phyloP scores from a whole-genome alignment of 1,140 invertebrate genomes.

The Leptopilina boulardi region DNA sequence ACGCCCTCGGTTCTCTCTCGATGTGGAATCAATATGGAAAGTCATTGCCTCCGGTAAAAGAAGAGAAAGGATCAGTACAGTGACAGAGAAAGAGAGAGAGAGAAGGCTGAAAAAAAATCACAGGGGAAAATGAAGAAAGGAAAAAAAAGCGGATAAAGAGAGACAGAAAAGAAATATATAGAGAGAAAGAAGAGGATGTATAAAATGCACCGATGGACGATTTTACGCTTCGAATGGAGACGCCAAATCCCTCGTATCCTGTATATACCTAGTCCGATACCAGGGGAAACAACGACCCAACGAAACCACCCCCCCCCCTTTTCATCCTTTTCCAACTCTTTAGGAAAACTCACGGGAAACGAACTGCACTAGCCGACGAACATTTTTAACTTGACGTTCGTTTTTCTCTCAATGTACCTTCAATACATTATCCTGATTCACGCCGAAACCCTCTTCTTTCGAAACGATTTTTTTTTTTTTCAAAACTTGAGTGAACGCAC shows the following conservation, averaged over 20 bases:
- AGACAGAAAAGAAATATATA: neutral
- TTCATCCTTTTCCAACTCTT: neutral
- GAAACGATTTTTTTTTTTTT: no score
- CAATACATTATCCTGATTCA: conserved; percentile 58
- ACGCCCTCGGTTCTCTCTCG: conserved; percentile 19
- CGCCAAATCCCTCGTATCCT: conserved; percentile 47
- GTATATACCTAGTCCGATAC: conserved; percentile 37
- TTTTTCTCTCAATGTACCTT: conserved; percentile 59
- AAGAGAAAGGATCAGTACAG: conserved; percentile 38
- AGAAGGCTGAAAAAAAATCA: neutral
- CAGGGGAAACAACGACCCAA: conserved; percentile 21
- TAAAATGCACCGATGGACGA: conserved; percentile 61
- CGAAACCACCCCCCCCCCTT: no score
- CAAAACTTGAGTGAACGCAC: no score
- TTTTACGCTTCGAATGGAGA: conserved; percentile 59
- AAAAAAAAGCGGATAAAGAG: conserved; percentile 28
- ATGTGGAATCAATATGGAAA: conserved; percentile 44
- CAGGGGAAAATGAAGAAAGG: conserved; percentile 7
- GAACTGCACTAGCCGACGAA: conserved; percentile 55
- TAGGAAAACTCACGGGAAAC: conserved; percentile 40
- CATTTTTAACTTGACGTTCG: conserved; percentile 61
- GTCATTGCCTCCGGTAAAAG: conserved; percentile 53
- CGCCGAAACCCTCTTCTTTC: neutral
- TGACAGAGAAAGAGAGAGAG: conserved; percentile 35
- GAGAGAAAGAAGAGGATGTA: neutral